Percentiles rank a stretch among this genome's conserved stretches.
These are phyloP conservation scores for Sarotherodon lohbergeri DNA, from an alignment of 2,113 vertebrate species.

Conservation along the genomic window DNA sequence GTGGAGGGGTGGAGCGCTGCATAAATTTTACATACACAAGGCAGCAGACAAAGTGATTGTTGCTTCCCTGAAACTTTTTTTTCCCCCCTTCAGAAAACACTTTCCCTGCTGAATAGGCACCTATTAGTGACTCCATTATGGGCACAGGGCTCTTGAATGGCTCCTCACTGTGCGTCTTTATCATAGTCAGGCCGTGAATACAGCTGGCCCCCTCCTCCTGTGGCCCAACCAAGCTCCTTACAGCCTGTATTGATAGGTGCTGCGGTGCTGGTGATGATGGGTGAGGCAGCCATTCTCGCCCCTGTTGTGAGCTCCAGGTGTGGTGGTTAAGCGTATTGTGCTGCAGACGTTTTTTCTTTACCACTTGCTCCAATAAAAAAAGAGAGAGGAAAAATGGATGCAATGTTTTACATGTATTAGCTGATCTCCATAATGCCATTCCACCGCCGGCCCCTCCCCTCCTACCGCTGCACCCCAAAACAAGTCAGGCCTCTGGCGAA, in stretches of 20 bases:
- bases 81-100: conserved; percentile 73
- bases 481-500: conserved; percentile 75
- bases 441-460: not conserved
- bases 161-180: conserved; percentile 78
- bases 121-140: conserved; percentile 82
- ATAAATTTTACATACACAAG: conserved; percentile 77
- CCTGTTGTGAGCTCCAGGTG: conserved; percentile 85
- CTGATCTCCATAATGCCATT: conserved; percentile 82
- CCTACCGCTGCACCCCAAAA: conserved; percentile 37
- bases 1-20: conserved; percentile 51
- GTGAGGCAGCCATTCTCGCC: conserved; percentile 33
- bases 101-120: conserved; percentile 77
- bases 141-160: conserved; percentile 72
- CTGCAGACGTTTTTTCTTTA: conserved; percentile 64
- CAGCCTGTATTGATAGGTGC: conserved; percentile 67
- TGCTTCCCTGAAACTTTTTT: conserved; percentile 70
- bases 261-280: conserved; percentile 57
- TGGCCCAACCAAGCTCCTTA: conserved; percentile 39
- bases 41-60: conserved; percentile 74
- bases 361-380: conserved; percentile 70
- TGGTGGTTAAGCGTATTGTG: conserved; percentile 75
- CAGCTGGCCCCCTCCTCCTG: conserved; percentile 34
- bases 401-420: conserved; percentile 79
- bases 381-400: conserved; percentile 67
- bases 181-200: conserved; percentile 68